Evolutionary conservation across 1,140 invertebrate species (phyloP).

Genomic region (Copidosoma floridanum): DNA sequence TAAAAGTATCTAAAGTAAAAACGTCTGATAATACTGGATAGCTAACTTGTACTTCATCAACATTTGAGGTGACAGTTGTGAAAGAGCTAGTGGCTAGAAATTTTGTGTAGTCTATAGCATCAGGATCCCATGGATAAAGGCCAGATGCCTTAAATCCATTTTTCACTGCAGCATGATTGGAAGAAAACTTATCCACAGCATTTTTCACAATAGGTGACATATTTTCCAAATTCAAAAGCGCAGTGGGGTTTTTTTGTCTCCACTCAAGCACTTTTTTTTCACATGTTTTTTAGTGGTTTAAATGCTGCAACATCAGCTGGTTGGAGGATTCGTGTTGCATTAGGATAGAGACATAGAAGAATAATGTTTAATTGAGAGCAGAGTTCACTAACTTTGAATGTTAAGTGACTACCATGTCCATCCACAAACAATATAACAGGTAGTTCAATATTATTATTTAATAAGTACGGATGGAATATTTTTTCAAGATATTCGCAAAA

Average conservation of each 20-base stretch:
- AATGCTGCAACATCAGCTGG: conserved; percentile 41
- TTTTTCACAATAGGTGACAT: neutral
- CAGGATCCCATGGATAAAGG: neutral
- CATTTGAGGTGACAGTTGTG: no score
- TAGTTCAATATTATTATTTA: conserved; percentile 32
- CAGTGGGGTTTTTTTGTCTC: neutral
- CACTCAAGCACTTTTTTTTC: conserved; percentile 31
- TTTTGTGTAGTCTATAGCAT: neutral
- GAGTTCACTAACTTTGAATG: conserved; percentile 5
- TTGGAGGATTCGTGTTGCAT: no score
- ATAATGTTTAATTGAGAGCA: conserved; percentile 13
- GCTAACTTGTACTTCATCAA: no score
- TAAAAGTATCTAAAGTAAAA: no score
- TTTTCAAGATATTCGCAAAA: conserved; percentile 48
- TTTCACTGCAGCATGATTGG: neutral
- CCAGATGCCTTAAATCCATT: neutral
- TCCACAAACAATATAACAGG: conserved; percentile 48
- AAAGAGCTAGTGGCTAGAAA: neutral
- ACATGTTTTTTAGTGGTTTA: conserved; percentile 33
- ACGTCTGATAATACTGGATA: no score
- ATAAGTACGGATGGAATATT: conserved; percentile 40
- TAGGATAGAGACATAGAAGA: conserved; percentile 32
- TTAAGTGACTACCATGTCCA: conserved; percentile 34
- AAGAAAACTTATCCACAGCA: neutral
- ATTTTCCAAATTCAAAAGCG: neutral